Percentiles rank a stretch among this genome's conserved stretches.
phyloP scores from a whole-genome alignment of 2,888 invertebrate species.

The Labia minor region DNA sequence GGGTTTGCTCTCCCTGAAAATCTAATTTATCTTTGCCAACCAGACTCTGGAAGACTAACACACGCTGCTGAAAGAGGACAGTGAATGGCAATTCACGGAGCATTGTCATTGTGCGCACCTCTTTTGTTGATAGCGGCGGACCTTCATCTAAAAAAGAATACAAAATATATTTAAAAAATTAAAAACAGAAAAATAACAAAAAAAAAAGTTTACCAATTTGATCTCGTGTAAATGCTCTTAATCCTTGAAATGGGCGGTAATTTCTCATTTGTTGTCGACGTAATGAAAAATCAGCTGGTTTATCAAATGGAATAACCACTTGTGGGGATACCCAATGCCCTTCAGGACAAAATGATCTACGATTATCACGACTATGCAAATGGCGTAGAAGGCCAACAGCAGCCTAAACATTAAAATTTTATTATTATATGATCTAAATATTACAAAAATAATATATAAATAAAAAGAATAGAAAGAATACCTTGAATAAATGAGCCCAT shows the following conservation, averaged over 20 bases:
- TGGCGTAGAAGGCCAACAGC: slow-evolving; percentile 66
- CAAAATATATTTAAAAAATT: slow-evolving; percentile 15
- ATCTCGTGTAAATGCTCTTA: slow-evolving; percentile 45
- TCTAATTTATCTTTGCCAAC: slow-evolving; percentile 53
- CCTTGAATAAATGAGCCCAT: slow-evolving; percentile 72
- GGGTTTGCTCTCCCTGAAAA: slow-evolving; percentile 61
- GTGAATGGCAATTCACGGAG: slow-evolving; percentile 89
- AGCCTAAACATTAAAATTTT: slow-evolving; percentile 38
- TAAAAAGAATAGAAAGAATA: slow-evolving; percentile 28
- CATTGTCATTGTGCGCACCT: slow-evolving; percentile 76
- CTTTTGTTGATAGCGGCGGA: slow-evolving; percentile 76
- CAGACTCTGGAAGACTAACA: slow-evolving; percentile 70
- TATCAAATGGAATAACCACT: slow-evolving; percentile 41
- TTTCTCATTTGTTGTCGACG: slow-evolving; percentile 37
- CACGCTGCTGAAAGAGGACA: slow-evolving; percentile 81
- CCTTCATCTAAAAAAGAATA: slow-evolving; percentile 54
- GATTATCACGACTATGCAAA: slow-evolving; percentile 74
- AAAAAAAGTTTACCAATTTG: slow-evolving; percentile 42
- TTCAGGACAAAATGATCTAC: slow-evolving; percentile 64
- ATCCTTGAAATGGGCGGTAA: slow-evolving; percentile 42
- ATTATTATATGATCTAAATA: too few relatives aligned
- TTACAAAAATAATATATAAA: too few relatives aligned
- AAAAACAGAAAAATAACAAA: neutral
- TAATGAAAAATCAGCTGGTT: slow-evolving; percentile 44
- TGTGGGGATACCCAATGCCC: slow-evolving; percentile 53